These are phyloP conservation scores for Chionoecetes opilio DNA, from an alignment of 1,140 invertebrate genomes.

Conservation along the genomic window DNA sequence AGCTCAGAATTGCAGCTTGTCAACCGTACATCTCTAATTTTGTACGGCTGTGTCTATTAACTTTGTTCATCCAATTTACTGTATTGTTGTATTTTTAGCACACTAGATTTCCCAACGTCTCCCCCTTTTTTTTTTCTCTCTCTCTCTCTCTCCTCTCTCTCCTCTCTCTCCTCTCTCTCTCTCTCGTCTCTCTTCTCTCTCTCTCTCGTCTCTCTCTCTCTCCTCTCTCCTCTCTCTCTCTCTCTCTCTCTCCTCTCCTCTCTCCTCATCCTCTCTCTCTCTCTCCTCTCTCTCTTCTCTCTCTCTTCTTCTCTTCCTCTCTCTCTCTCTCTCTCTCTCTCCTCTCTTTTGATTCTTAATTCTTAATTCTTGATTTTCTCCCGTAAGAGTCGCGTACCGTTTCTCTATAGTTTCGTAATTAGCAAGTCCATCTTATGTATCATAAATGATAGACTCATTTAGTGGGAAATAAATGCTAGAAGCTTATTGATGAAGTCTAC, in stretches of 20 bases:
- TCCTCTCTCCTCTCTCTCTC: slow-evolving; percentile 2
- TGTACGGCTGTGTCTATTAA: neutral
- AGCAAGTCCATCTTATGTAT: too few relatives aligned
- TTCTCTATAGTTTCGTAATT: too few relatives aligned
- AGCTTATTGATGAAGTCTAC: too few relatives aligned
- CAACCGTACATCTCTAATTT: neutral
- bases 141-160: neutral
- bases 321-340: neutral
- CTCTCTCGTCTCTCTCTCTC: slow-evolving; percentile 4
- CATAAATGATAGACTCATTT: too few relatives aligned
- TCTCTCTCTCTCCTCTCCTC: neutral
- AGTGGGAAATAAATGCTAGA: too few relatives aligned
- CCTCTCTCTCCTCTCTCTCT: slow-evolving; percentile 11
- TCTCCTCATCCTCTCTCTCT: too few relatives aligned
- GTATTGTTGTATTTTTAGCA: neutral
- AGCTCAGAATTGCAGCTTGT: neutral
- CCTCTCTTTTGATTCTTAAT: too few relatives aligned
- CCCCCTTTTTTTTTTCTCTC: neutral
- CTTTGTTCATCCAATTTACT: neutral
- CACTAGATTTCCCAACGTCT: neutral
- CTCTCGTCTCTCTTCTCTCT: neutral
- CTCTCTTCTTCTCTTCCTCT: neutral
- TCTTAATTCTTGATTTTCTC: too few relatives aligned
- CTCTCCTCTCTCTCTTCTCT: too few relatives aligned
- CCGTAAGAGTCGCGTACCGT: too few relatives aligned